These are phyloP conservation scores for Drosophila mercatorum DNA, from an alignment of 2,888 invertebrate genomes.

Conservation along the genomic window DNA sequence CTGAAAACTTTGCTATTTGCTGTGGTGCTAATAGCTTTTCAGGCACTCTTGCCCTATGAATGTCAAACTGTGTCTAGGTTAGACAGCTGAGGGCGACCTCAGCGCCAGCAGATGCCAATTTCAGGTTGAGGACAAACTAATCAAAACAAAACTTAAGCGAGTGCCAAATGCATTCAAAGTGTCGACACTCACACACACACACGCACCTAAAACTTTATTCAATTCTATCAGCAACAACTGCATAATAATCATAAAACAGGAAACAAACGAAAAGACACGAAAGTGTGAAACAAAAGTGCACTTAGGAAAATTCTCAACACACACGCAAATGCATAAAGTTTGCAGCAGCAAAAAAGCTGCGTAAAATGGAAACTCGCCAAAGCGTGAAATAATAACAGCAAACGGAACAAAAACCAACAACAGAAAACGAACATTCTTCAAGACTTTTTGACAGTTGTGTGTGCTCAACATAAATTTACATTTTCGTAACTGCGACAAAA, in stretches of 20 bases:
- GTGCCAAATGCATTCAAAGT: slow-evolving; percentile 40
- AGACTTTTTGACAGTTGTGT: slow-evolving; percentile 69
- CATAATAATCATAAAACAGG: slow-evolving; percentile 66
- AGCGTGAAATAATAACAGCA: slow-evolving; percentile 62
- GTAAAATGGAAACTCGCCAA: slow-evolving; percentile 34
- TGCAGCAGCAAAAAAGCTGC: slow-evolving; percentile 2
- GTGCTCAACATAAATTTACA: slow-evolving; percentile 28
- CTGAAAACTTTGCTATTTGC: not conserved
- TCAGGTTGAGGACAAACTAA: slow-evolving; percentile 57
- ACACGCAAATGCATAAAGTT: slow-evolving; percentile 74
- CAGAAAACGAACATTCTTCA: slow-evolving; percentile 40
- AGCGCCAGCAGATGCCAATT: slow-evolving; percentile 33
- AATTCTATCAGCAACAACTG: slow-evolving; percentile 55
- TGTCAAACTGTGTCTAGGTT: slow-evolving; percentile 22
- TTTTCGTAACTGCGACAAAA: slow-evolving; percentile 38
- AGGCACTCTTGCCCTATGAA: slow-evolving; percentile 10
- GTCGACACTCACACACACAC: slow-evolving; percentile 7
- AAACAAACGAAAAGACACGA: slow-evolving; percentile 16
- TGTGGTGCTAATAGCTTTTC: slow-evolving; percentile 26
- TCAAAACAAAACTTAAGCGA: slow-evolving; percentile 73
- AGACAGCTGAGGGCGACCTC: slow-evolving; percentile 1
- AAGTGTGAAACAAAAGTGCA: slow-evolving; percentile 58
- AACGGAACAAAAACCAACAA: slow-evolving; percentile 22
- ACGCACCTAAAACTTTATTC: slow-evolving; percentile 67
- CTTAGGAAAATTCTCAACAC: slow-evolving; percentile 51